Evolutionary conservation across 2,797 vertebrate genomes (phyloP).

Genomic region (Onychomys leucogaster): DNA sequence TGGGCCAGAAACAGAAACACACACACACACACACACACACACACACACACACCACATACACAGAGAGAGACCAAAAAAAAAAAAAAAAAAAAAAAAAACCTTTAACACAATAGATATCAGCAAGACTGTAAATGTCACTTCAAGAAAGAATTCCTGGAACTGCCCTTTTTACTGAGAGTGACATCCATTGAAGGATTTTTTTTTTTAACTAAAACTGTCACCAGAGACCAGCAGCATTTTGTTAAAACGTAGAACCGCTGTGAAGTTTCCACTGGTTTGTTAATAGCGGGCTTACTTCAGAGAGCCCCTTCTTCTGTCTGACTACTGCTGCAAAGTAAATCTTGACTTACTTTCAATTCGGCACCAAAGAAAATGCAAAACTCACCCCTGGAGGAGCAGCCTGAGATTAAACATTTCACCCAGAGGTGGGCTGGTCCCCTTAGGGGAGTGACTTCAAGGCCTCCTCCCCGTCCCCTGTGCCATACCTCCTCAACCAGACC

Average conservation of each 20-base stretch:
- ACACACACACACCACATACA: not conserved
- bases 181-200: fast-evolving
- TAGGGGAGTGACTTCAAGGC: not conserved
- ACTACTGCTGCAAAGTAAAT: not conserved
- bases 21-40: not conserved
- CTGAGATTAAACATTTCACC: not conserved
- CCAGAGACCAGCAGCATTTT: not conserved
- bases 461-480: too few species aligned
- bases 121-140: conserved; percentile 65
- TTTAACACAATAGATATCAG: conserved; percentile 72
- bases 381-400: not conserved
- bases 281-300: not conserved
- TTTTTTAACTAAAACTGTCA: not conserved
- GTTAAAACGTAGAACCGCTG: not conserved
- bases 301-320: not conserved
- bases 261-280: not conserved
- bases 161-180: not conserved
- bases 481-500: too few species aligned
- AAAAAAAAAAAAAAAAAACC: not conserved
- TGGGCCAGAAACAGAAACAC: conserved; percentile 39
- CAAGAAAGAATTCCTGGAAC: not conserved
- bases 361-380: not conserved
- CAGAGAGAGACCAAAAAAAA: not conserved
- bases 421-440: not conserved
- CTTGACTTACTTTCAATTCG: not conserved